Conservation (phyloP, 2,888 invertebrate genomes). For the Amphipoea oculea region DNA sequence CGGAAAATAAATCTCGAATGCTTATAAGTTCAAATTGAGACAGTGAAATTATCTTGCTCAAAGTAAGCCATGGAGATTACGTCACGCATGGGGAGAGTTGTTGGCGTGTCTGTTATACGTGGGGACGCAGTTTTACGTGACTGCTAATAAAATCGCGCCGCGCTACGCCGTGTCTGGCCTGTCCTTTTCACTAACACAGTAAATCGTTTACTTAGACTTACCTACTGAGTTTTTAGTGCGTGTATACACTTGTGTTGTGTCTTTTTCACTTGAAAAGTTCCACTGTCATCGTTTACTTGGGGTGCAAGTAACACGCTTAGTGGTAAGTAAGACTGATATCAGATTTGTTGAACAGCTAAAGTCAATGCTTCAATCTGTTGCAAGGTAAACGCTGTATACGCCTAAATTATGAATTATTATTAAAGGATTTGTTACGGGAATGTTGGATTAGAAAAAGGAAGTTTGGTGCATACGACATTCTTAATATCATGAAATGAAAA, state of each 20-base stretch:
- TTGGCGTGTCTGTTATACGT: background rate
- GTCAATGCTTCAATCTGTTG: slow-evolving; percentile 46
- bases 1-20: no score
- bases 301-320: slow-evolving; percentile 77
- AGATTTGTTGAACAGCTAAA: slow-evolving; percentile 63
- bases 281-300: slow-evolving; percentile 67
- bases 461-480: slow-evolving; percentile 30
- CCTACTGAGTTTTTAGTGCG: background rate
- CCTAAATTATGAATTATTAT: slow-evolving; percentile 30
- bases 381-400: slow-evolving; percentile 49
- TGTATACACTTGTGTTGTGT: background rate
- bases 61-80: background rate
- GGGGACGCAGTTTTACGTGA: background rate
- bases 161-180: background rate
- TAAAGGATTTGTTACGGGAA: slow-evolving; percentile 9
- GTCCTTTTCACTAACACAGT: background rate
- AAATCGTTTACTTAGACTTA: background rate
- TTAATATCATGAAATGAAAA: slow-evolving; percentile 1
- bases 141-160: no score
- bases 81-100: background rate
- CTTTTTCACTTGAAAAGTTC: slow-evolving; percentile 10
- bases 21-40: background rate
- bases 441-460: slow-evolving; percentile 6
- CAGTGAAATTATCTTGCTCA: background rate
- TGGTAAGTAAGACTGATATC: slow-evolving; percentile 80